Percentiles rank a stretch among this genome's conserved stretches.
These are phyloP conservation scores for Trematomus bernacchii DNA, from an alignment of 2,797 vertebrate genomes.

Conservation along the genomic window DNA sequence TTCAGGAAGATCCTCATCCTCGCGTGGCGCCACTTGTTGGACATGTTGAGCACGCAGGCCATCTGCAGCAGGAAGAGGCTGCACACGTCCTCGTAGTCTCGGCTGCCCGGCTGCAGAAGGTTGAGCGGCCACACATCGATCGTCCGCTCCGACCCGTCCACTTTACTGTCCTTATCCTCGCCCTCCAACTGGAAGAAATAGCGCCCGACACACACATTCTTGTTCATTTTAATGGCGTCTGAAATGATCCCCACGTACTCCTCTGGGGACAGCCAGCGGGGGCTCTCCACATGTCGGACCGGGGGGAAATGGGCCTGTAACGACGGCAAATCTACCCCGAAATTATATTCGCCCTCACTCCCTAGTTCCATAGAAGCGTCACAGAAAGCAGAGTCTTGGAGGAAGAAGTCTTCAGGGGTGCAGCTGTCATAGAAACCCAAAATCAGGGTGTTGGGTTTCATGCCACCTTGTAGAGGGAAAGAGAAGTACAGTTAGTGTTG, in stretches of 20 bases:
- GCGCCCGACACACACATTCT: constrained; percentile 92
- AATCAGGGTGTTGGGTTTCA: constrained; percentile 94
- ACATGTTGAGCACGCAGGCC: constrained; percentile 95
- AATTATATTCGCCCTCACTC: constrained; percentile 83
- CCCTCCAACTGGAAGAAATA: constrained; percentile 88
- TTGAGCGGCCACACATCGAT: constrained; percentile 95
- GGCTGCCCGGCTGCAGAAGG: constrained; percentile 86
- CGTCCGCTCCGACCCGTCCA: constrained; percentile 78
- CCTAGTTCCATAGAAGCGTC: constrained; percentile 56
- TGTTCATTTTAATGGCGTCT: constrained; percentile 94
- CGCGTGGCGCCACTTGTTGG: constrained; percentile 89
- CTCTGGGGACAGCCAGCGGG: constrained; percentile 84
- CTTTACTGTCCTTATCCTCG: constrained; percentile 77
- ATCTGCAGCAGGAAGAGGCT: constrained; percentile 95
- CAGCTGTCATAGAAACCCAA: constrained; percentile 92
- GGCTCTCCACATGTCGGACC: constrained; percentile 86
- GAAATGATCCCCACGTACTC: constrained; percentile 93
- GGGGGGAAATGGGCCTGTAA: constrained; percentile 92
- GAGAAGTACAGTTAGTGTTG: constrained; percentile 10
- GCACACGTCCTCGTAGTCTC: constrained; percentile 89
- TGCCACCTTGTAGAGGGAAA: constrained; percentile 85
- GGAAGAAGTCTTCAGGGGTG: constrained; percentile 92
- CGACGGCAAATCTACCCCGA: constrained; percentile 88
- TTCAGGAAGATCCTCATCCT: constrained; percentile 92
- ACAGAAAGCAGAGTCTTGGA: constrained; percentile 89